Base-by-base conservation (phyloP, 2,888 invertebrate genomes). In the Leptura quadrifasciata region DNA sequence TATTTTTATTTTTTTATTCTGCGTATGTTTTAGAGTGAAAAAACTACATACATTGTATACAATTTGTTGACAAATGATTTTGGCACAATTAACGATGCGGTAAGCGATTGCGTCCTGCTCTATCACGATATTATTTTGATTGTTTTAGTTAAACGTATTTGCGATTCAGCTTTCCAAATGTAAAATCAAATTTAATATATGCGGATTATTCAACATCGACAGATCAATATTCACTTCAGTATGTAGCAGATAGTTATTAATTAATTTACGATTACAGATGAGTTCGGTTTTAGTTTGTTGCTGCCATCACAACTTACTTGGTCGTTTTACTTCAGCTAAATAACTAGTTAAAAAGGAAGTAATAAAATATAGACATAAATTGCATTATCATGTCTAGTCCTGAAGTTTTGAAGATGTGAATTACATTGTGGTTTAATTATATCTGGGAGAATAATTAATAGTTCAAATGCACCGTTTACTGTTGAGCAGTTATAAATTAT, bases 151-250 rank as follows among this genome's bases (percentile, higher is more conserved):
- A 1, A 35, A 0, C 8, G 6, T 39, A 1, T 63, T 63, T n/a
- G 24, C 20, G 2, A 39, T 63, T 10, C 63, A 63, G 39, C 35
- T 63, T 18, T 63, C 24, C 12, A n/a, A 63, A 39, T 63, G 31
- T n/a, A 63, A 35, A 63, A 63, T 63, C 4, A n/a, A 39, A 39
- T 63, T 63, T 63, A 20, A 39, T 17, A 39, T 63, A 63, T 63
- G 63, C 17, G 63, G 63, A 17, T 20, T 63, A 12, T 63, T 63
- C 20, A 17, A 10, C 9, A 63, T 63, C 12, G 63, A 63, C 10
- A 63, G 35, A 39, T 63, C 63, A 18, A 47, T 47, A 47, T 35
- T 63, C 18, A 63, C 35, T 17, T 31, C 63, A 39, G 63, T 63
- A 63, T 4, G 39, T 39, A 17, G 5, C 2, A 60, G n/a, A 24